These are phyloP conservation scores for Chlorops oryzae DNA, from an alignment of 1,140 invertebrate genomes.

Conservation along the genomic window DNA sequence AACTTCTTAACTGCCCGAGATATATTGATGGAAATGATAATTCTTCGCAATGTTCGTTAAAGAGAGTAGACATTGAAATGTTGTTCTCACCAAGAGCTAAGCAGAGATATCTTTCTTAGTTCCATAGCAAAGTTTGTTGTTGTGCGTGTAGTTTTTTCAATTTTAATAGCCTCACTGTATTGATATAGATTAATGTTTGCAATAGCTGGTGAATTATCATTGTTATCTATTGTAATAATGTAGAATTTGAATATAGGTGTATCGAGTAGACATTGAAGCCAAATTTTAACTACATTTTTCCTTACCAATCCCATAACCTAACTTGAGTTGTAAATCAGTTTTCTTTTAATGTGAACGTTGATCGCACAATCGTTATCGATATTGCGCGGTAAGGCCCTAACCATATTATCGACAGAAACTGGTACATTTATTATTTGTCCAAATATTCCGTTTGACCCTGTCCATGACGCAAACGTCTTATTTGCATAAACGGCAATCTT, in stretches of 20 bases:
- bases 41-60: conserved; percentile 37
- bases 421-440: conserved; percentile 37
- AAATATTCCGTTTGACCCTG: conserved; percentile 27
- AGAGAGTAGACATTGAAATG: conserved; percentile 22
- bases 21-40: conserved; percentile 44
- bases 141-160: conserved; percentile 27
- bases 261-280: neutral
- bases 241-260: neutral
- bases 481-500: too few species aligned
- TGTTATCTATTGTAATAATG: conserved; percentile 3
- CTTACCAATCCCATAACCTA: neutral
- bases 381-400: conserved; percentile 26
- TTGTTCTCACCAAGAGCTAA: conserved; percentile 30
- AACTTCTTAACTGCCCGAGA: conserved; percentile 31
- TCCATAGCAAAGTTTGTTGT: conserved; percentile 40
- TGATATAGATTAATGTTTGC: conserved; percentile 10
- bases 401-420: conserved; percentile 28
- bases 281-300: neutral
- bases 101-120: conserved; percentile 30
- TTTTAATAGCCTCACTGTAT: conserved; percentile 22
- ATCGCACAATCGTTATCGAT: conserved; percentile 26
- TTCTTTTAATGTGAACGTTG: conserved; percentile 29
- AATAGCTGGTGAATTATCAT: neutral
- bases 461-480: conserved; percentile 30
- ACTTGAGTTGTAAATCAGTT: conserved; percentile 21